Evolutionary conservation across 1,140 invertebrate genomes (phyloP), one percentile per base, ranked within the genome.

Genomic region (Drosophila jambulina): DNA sequence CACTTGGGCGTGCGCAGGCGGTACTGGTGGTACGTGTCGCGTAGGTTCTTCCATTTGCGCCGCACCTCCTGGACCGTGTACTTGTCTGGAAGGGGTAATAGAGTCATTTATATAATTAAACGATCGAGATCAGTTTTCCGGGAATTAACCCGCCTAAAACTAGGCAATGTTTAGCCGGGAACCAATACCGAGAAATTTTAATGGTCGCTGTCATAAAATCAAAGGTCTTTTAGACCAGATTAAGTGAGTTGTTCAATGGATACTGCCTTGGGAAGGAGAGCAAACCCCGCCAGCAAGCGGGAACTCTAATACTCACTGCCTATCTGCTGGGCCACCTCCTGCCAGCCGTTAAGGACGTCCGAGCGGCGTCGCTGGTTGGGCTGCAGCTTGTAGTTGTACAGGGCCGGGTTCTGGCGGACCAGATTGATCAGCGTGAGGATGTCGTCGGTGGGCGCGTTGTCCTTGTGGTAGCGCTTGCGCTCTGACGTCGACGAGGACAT

Each of bases 381-480:
- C 54, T 91, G 82, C 23, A 92, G 58, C 64, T 92, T 92, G 68
- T 92, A 92, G 54, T 92, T 92, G 64, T 92, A 92, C n/a, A 92
- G 72, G 5, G 88, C 78, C 10, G 91, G 91, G 61, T 92, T 92
- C 53, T 92, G 85, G 12, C 91, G 85, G 34, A 92, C 91, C 75
- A 92, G 71, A 60, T 92, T 83, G 68, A 92, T 92, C 7, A 92
- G 53, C 17, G 91, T 92, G 17, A 90, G 76, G 49, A 92, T 92
- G 60, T 92, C 91, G 69, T 92, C 91, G 42, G 91, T 79, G 40
- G 91, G 84, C 46, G 91, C 84, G 36, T 88, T 90, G 70, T 92
- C 91, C 82, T 92, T 92, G 77, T 92, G 91, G 75, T 92, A 92
- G 64, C 91, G 91, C 68, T 92, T 92, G 45, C 91, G 91, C 75